These are phyloP conservation scores for Sycophila sp. DNA, from an alignment of 1,140 invertebrate genomes.

Conservation along the genomic window DNA sequence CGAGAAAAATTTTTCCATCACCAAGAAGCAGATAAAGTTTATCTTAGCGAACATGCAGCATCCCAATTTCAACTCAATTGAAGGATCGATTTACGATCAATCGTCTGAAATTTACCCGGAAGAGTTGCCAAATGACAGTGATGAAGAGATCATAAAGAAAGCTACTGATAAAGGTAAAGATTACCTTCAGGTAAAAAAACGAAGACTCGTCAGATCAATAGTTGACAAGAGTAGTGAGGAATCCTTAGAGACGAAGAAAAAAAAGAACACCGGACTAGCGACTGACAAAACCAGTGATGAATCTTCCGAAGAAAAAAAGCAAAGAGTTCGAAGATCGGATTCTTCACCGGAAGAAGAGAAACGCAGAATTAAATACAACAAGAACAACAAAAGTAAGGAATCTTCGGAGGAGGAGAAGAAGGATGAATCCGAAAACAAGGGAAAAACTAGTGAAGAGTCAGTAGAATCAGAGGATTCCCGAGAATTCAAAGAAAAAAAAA, in stretches of 20 bases:
- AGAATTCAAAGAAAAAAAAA: not conserved
- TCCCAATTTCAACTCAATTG: too few relatives aligned
- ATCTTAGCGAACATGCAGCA: too few relatives aligned
- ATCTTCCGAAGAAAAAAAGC: conserved; percentile 7
- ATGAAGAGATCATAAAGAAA: too few relatives aligned
- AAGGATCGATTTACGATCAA: too few relatives aligned
- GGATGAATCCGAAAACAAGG: not conserved
- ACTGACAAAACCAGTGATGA: not conserved
- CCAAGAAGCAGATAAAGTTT: too few relatives aligned
- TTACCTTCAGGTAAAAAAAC: too few relatives aligned
- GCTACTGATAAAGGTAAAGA: too few relatives aligned
- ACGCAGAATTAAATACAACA: not conserved
- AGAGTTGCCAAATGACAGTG: too few relatives aligned
- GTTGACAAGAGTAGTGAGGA: not conserved
- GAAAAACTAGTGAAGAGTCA: not conserved
- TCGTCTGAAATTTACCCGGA: too few relatives aligned
- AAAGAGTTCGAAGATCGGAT: not conserved
- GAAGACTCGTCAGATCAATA: not conserved
- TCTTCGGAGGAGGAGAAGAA: not conserved
- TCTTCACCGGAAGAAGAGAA: not conserved
- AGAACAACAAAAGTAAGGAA: not conserved
- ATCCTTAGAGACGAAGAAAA: not conserved
- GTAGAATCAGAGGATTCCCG: not conserved
- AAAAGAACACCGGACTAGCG: too few relatives aligned
- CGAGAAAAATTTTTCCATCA: too few relatives aligned